Conservation (phyloP, 2,888 invertebrate genomes). For the Sphecodes monilicornis region DNA sequence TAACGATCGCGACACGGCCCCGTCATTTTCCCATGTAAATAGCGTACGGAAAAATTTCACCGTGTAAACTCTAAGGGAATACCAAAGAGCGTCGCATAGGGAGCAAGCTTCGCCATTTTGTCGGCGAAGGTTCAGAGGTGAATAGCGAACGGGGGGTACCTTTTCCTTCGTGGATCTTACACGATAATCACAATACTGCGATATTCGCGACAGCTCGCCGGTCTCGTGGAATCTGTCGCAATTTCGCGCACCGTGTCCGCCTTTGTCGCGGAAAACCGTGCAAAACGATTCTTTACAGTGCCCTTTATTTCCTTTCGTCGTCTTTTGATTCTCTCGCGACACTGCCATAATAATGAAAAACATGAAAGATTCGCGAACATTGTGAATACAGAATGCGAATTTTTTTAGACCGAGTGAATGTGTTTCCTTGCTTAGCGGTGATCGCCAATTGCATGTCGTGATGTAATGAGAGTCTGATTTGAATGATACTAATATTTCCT, state of each 20-base stretch:
- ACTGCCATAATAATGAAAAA: constrained; percentile 4
- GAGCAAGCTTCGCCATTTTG: constrained; percentile 14
- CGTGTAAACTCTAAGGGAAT: constrained; percentile 19
- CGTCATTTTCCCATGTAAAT: constrained; percentile 42
- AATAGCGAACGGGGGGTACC: constrained; percentile 11
- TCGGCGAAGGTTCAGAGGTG: constrained; percentile 3
- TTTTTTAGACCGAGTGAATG: not conserved
- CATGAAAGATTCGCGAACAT: not conserved
- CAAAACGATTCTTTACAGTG: constrained; percentile 28
- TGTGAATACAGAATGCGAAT: not conserved
- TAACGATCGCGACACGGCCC: constrained; percentile 20
- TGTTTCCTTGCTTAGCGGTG: not conserved
- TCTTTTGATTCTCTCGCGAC: constrained; percentile 6
- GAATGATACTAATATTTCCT: not conserved
- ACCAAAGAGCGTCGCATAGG: constrained; percentile 30
- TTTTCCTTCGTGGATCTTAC: constrained; percentile 16
- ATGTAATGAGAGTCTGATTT: not conserved
- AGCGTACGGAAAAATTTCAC: constrained; percentile 24
- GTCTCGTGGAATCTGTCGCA: constrained; percentile 16
- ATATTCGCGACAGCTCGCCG: constrained; percentile 7
- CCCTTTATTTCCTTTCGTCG: constrained; percentile 14
- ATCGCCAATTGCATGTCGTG: not conserved
- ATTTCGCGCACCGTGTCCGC: constrained; percentile 7
- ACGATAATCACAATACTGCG: constrained; percentile 29
- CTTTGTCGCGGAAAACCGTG: constrained; percentile 23